A percentile compares a stretch with the other conserved stretches of the same genome.
These are phyloP conservation scores for Aphis craccivora DNA, from an alignment of 1,140 invertebrate species.

Conservation along the genomic window DNA sequence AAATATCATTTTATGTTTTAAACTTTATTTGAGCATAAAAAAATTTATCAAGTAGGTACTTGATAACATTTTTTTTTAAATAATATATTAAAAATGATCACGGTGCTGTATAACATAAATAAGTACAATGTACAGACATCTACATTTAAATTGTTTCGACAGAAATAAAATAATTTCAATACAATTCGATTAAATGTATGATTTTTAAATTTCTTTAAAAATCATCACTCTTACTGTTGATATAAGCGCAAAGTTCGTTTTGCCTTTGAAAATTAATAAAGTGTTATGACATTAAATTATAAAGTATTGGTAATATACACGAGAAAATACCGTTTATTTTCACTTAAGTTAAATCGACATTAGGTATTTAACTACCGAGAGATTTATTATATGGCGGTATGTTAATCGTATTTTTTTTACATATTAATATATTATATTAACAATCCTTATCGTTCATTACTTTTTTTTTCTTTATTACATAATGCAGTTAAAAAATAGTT, in stretches of 20 bases:
- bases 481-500: constrained; percentile 23
- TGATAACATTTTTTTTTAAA: neutral
- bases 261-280: neutral
- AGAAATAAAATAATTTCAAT: neutral
- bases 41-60: neutral
- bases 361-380: neutral
- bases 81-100: neutral
- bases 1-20: neutral
- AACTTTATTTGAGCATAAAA: neutral
- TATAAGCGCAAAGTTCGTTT: neutral
- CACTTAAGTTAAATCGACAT: neutral
- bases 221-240: neutral
- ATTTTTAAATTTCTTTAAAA: neutral
- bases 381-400: neutral
- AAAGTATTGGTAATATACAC: neutral
- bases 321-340: neutral
- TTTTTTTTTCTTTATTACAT: neutral
- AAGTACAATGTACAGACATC: neutral
- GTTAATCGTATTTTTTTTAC: constrained; percentile 7
- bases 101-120: neutral
- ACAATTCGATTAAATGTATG: neutral
- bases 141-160: neutral
- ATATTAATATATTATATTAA: neutral
- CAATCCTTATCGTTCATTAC: neutral
- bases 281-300: neutral